These are phyloP conservation scores for Drosophila littoralis DNA, from an alignment of 1,140 invertebrate species.

Conservation along the genomic window DNA sequence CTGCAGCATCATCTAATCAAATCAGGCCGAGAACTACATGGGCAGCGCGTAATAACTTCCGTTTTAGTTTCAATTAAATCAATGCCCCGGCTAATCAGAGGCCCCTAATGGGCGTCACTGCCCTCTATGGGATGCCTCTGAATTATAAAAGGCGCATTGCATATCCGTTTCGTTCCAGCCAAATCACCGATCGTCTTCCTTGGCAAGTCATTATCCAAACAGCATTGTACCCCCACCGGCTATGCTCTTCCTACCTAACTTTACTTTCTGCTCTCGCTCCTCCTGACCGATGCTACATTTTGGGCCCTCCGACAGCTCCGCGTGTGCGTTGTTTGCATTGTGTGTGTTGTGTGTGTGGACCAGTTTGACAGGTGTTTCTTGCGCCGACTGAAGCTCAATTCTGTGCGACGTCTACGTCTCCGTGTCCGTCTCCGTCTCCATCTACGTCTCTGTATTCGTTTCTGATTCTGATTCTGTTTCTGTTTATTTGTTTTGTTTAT, in stretches of 20 bases:
- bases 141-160: slow-evolving; percentile 39
- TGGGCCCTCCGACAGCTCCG: slow-evolving; percentile 21
- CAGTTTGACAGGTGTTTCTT: slow-evolving; percentile 82
- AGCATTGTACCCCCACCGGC: background rate
- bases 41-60: slow-evolving; percentile 71
- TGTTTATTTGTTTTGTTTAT: slow-evolving; percentile 60
- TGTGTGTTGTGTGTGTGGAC: slow-evolving; percentile 57
- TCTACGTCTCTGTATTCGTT: slow-evolving; percentile 31
- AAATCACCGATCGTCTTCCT: slow-evolving; percentile 54
- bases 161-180: slow-evolving; percentile 67
- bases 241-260: background rate
- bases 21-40: slow-evolving; percentile 34
- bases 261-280: slow-evolving; percentile 2
- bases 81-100: slow-evolving; percentile 68
- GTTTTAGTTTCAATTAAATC: slow-evolving; percentile 75
- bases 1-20: slow-evolving; percentile 76
- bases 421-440: slow-evolving; percentile 18
- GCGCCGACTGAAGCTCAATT: slow-evolving; percentile 80
- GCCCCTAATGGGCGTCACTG: slow-evolving; percentile 22
- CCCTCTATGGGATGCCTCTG: slow-evolving; percentile 15
- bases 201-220: slow-evolving; percentile 71
- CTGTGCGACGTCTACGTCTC: slow-evolving; percentile 67
- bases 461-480: slow-evolving; percentile 33
- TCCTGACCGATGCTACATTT: slow-evolving; percentile 21
- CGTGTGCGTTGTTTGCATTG: slow-evolving; percentile 18